These are phyloP conservation scores for Aphidius colemani DNA, from an alignment of 2,888 invertebrate species.

Conservation along the genomic window DNA sequence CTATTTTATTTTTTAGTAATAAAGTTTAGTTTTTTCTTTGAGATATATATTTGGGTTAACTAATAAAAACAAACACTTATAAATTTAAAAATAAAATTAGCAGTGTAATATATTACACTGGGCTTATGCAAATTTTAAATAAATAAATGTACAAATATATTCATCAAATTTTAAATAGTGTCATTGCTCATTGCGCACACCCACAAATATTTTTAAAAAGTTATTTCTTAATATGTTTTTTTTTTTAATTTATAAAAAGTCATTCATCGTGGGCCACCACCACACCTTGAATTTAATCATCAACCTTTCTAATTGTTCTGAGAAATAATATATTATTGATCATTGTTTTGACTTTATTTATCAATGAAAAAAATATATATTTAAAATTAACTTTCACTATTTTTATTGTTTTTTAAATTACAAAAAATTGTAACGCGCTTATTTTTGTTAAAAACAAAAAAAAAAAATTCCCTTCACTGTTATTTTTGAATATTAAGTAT, in stretches of 20 bases:
- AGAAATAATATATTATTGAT: background rate
- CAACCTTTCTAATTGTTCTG: background rate
- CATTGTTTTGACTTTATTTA: background rate
- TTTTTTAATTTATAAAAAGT: background rate
- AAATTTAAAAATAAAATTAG: too few relatives aligned
- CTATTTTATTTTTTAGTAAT: too few relatives aligned
- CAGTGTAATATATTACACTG: too few relatives aligned
- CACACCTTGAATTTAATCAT: background rate
- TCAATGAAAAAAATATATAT: background rate
- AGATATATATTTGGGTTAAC: too few relatives aligned
- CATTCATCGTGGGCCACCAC: background rate
- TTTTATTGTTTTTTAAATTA: too few relatives aligned
- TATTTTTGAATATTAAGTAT: background rate
- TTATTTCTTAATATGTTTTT: too few relatives aligned
- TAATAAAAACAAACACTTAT: too few relatives aligned
- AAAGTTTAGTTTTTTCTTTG: too few relatives aligned
- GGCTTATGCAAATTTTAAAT: background rate
- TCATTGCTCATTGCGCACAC: background rate
- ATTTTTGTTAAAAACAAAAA: background rate
- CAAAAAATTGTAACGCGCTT: background rate
- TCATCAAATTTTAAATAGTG: background rate
- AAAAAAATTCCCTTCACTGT: background rate
- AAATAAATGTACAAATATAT: background rate
- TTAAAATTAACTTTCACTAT: too few relatives aligned
- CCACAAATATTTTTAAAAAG: background rate